phyloP scores from a whole-genome alignment of 2,888 invertebrate genomes.

The Orthosia incerta region DNA sequence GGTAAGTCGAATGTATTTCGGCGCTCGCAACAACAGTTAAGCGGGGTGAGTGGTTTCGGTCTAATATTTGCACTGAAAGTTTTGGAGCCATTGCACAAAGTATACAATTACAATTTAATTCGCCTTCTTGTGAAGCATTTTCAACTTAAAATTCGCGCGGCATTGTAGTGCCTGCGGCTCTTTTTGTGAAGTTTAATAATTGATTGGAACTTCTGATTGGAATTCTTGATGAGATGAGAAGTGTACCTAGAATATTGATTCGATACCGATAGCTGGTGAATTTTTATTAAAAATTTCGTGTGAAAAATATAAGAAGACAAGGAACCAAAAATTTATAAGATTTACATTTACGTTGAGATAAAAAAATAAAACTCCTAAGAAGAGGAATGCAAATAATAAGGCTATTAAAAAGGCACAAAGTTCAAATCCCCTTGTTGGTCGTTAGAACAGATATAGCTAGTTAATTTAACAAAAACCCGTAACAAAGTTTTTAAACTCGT shows the following conservation, averaged over 20 bases:
- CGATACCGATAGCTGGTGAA: slow-evolving; percentile 22
- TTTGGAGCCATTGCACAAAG: slow-evolving; percentile 42
- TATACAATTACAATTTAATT: slow-evolving; percentile 30
- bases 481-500: slow-evolving; percentile 49
- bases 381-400: slow-evolving; percentile 27
- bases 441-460: slow-evolving; percentile 40
- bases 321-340: slow-evolving; percentile 30
- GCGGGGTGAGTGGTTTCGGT: slow-evolving; percentile 59
- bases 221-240: slow-evolving; percentile 53
- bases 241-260: slow-evolving; percentile 57
- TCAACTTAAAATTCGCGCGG: slow-evolving; percentile 26
- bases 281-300: slow-evolving; percentile 20
- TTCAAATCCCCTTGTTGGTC: slow-evolving; percentile 32
- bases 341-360: slow-evolving; percentile 26
- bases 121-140: slow-evolving; percentile 17
- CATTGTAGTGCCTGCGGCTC: slow-evolving; percentile 19
- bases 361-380: slow-evolving; percentile 11
- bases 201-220: slow-evolving; percentile 56
- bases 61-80: slow-evolving; percentile 51
- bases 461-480: slow-evolving; percentile 38
- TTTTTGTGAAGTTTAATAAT: slow-evolving; percentile 48
- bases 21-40: slow-evolving; percentile 67
- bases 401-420: slow-evolving; percentile 29
- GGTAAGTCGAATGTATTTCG: slow-evolving; percentile 69
- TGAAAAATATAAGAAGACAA: slow-evolving; percentile 20